Evolutionary conservation across 2,113 vertebrate species (phyloP).

Genomic region (Gnathonemus longibarbis): DNA sequence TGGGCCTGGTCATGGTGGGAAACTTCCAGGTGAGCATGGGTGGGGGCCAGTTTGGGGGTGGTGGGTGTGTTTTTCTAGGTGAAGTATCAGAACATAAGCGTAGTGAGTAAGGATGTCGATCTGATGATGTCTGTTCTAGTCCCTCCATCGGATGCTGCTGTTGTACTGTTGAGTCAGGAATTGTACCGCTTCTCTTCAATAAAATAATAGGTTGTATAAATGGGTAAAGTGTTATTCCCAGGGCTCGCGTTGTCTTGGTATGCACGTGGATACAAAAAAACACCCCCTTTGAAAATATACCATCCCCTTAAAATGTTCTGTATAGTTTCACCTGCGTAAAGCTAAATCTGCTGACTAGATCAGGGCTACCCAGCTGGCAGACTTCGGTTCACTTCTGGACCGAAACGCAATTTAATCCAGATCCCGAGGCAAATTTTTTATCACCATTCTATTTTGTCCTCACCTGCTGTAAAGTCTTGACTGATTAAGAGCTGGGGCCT

Average conservation of each 20-base stretch:
- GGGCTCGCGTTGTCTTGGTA: background rate
- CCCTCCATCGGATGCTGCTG: background rate
- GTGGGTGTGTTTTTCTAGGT: background rate
- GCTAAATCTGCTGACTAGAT: too few species aligned
- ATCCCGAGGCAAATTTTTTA: background rate
- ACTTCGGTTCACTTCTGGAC: background rate
- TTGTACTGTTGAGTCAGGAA: background rate
- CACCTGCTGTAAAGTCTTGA: background rate
- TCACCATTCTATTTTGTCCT: background rate
- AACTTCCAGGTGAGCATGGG: constrained; percentile 76
- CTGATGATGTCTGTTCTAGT: background rate
- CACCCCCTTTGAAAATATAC: background rate
- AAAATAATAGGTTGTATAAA: background rate
- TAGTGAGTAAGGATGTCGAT: background rate
- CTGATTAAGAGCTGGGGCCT: background rate
- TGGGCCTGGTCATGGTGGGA: constrained; percentile 79
- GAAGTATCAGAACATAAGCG: background rate
- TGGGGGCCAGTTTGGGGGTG: background rate
- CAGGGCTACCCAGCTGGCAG: too few species aligned
- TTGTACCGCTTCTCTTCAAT: background rate
- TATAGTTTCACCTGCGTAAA: background rate
- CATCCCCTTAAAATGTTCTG: background rate
- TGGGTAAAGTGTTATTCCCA: background rate
- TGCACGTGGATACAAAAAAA: background rate
- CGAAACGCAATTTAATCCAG: background rate